Conservation (phyloP, 2,113 vertebrate genomes). For the Brachionichthys hirsutus region DNA sequence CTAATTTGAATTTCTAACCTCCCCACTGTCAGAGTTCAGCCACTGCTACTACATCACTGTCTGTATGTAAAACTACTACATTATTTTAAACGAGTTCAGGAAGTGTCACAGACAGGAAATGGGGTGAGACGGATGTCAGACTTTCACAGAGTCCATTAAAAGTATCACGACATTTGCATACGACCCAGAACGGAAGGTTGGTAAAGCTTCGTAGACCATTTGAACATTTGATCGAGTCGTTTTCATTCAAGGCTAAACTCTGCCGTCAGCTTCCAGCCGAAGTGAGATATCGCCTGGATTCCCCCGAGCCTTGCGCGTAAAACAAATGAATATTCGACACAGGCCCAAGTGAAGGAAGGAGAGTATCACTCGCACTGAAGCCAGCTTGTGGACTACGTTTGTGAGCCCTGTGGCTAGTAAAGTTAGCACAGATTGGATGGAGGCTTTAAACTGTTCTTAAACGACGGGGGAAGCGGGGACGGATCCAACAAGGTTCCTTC, state of each 20-base stretch:
- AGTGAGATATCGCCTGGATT: slow-evolving; percentile 53
- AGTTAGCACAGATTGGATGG: neutral
- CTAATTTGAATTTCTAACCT: neutral
- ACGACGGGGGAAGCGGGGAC: slow-evolving; percentile 22
- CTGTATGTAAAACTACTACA: slow-evolving; percentile 6
- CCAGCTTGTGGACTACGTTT: slow-evolving; percentile 13
- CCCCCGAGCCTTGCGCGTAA: slow-evolving; percentile 32
- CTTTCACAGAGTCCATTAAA: slow-evolving; percentile 56
- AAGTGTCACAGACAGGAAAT: slow-evolving; percentile 22
- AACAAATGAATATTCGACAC: slow-evolving; percentile 40
- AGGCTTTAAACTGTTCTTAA: neutral
- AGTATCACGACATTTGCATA: slow-evolving; percentile 48
- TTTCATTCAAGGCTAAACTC: slow-evolving; percentile 52
- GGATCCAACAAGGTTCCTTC: slow-evolving; percentile 15
- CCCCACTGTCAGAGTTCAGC: neutral
- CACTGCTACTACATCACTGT: neutral
- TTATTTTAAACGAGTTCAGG: neutral
- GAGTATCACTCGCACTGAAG: slow-evolving; percentile 14
- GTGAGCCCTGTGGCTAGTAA: slow-evolving; percentile 2
- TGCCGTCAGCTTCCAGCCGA: slow-evolving; percentile 59
- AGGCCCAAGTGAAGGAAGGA: neutral
- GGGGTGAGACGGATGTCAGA: slow-evolving; percentile 32
- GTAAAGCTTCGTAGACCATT: slow-evolving; percentile 37
- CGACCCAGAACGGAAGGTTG: slow-evolving; percentile 38
- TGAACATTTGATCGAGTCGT: slow-evolving; percentile 29